phyloP scores from a whole-genome alignment of 2,797 vertebrate genomes.

The Lepilemur septentrionalis region DNA sequence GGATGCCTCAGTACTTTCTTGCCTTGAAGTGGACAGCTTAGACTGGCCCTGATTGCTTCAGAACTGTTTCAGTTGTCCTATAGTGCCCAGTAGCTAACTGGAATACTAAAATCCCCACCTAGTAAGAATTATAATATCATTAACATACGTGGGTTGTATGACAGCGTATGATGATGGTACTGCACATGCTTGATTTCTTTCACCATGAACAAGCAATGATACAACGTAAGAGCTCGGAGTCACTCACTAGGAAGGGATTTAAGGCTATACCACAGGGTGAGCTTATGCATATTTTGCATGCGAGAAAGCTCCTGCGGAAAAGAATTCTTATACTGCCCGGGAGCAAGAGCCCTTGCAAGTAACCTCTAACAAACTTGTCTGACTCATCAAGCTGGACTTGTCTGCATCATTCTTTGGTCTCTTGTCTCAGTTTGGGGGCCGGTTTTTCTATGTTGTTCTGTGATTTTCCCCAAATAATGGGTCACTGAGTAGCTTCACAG shows the following conservation, averaged over 20 bases:
- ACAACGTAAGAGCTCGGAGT: no score
- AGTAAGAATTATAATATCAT: not conserved
- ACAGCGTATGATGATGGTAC: not conserved
- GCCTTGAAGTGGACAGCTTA: not conserved
- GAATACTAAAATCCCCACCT: not conserved
- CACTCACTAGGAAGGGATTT: not conserved
- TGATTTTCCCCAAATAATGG: not conserved
- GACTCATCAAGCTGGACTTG: not conserved
- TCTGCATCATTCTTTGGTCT: not conserved
- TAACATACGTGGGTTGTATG: not conserved
- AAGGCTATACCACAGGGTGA: not conserved
- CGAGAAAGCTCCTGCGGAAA: not conserved
- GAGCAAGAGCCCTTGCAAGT: not conserved
- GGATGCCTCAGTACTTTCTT: not conserved
- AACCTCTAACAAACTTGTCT: not conserved
- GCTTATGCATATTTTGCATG: not conserved
- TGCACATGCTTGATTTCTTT: not conserved
- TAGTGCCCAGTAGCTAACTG: not conserved
- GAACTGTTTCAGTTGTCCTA: not conserved
- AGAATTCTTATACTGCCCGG: not conserved
- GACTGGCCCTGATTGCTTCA: not conserved
- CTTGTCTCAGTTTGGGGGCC: not conserved
- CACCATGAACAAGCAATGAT: no score
- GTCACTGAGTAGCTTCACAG: not conserved
- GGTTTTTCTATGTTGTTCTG: not conserved